These are phyloP conservation scores for Archips crataeganus DNA, from an alignment of 2,888 invertebrate genomes.

Conservation along the genomic window DNA sequence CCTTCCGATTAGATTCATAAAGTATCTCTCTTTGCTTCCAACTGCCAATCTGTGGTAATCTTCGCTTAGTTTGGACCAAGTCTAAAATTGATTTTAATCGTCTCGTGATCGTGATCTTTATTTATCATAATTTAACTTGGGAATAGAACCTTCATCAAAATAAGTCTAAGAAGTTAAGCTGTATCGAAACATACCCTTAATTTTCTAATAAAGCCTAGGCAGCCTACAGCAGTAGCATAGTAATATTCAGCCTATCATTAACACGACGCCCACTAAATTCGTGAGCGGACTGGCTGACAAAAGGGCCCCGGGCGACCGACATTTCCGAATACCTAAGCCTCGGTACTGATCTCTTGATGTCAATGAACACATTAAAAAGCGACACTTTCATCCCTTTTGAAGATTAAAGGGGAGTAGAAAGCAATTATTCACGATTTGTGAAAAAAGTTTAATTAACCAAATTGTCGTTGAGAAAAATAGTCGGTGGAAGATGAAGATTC, in stretches of 20 bases:
- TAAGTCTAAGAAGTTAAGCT: too few relatives aligned
- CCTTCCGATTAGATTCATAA: too few relatives aligned
- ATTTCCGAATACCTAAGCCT: neutral
- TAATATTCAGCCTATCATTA: neutral
- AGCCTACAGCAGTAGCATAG: neutral
- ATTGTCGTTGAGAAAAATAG: neutral
- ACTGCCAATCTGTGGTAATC: too few relatives aligned
- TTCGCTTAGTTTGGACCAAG: too few relatives aligned
- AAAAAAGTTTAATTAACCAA: slow-evolving; percentile 1
- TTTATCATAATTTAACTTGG: too few relatives aligned
- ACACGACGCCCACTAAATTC: slow-evolving; percentile 9
- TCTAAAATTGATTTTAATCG: too few relatives aligned
- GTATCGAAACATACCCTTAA: neutral
- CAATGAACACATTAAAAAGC: slow-evolving; percentile 1
- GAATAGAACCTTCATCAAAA: too few relatives aligned
- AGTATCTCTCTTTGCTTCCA: too few relatives aligned
- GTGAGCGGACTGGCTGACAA: slow-evolving; percentile 7
- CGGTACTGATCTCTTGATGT: neutral
- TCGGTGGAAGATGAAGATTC: neutral
- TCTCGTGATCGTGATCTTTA: too few relatives aligned
- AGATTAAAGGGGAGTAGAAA: neutral
- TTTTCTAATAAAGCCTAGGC: neutral
- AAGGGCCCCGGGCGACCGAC: neutral
- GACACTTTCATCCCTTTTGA: neutral
- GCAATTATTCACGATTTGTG: neutral